A percentile compares a stretch with the other conserved stretches of the same genome.
Conservation (phyloP, 2,113 vertebrate genomes). For the Garra rufa region DNA sequence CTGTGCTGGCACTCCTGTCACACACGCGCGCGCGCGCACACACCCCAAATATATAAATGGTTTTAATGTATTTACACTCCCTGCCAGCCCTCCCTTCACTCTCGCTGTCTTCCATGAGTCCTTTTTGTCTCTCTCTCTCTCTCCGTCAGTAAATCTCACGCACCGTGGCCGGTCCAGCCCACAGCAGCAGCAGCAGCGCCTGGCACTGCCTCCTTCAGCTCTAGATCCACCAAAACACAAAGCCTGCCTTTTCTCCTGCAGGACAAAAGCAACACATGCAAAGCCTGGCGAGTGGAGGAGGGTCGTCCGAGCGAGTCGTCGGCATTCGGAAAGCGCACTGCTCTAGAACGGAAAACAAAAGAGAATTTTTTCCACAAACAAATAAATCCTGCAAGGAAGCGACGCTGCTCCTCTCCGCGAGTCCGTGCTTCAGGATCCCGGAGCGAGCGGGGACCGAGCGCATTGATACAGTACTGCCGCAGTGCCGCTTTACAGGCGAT, state of each 20-base stretch:
- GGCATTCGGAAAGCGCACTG: slow-evolving; percentile 68
- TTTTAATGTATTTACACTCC: slow-evolving; percentile 61
- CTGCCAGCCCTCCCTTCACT: slow-evolving; percentile 61
- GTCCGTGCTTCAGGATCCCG: slow-evolving; percentile 78
- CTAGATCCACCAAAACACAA: slow-evolving; percentile 69
- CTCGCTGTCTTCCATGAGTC: slow-evolving; percentile 57
- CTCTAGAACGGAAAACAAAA: slow-evolving; percentile 62
- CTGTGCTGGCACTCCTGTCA: slow-evolving; percentile 72
- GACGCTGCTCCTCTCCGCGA: slow-evolving; percentile 69
- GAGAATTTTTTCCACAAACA: slow-evolving; percentile 68
- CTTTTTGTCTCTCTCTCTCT: slow-evolving; percentile 67
- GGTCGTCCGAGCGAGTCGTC: slow-evolving; percentile 74
- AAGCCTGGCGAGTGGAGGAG: slow-evolving; percentile 73
- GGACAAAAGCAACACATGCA: slow-evolving; percentile 74
- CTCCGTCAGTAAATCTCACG: slow-evolving; percentile 73
- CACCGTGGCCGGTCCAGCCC: slow-evolving; percentile 69
- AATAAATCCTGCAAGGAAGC: slow-evolving; percentile 75
- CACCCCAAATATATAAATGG: slow-evolving; percentile 57
- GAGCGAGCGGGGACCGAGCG: slow-evolving; percentile 77
- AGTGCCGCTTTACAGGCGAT: slow-evolving; percentile 82
- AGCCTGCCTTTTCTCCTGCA: slow-evolving; percentile 65
- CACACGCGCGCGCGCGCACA: not conserved
- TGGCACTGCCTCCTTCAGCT: slow-evolving; percentile 64
- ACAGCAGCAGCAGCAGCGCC: slow-evolving; percentile 62
- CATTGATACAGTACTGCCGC: slow-evolving; percentile 81